Evolutionary conservation across 2,888 invertebrate species (phyloP), one percentile per base, ranked within the genome.

Genomic region (Latrodectus hesperus): DNA sequence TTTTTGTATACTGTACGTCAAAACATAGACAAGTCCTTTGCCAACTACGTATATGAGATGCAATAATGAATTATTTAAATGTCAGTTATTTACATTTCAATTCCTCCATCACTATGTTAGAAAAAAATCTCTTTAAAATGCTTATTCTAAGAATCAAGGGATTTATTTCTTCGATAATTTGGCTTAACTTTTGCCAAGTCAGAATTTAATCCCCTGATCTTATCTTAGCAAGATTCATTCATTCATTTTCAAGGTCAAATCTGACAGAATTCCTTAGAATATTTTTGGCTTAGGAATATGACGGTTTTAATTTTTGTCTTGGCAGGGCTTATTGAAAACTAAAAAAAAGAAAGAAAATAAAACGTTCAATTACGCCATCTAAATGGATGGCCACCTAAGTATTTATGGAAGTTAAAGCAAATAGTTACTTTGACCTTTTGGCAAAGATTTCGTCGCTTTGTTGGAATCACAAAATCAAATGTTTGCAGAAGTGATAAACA

Each of bases 181-280:
- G 60, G 60, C 60, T 5, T 60, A 12, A 10, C 12, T 16, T 60
- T 60, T 38, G 38, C 38, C 38, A 38, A 38, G 38, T 6, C 38
- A 38, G 38, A 38, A 38, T 38, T 38, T 38, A 6, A 38, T 4
- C 38, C 6, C 38, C 38, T 1, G 38, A 6, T 38, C 38, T 60
- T 16, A 16, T 81, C n/a, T 73, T 81, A 73, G 81, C 81, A 81
- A 38, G 49, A 10, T 51, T 68, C 81, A 67, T 64, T 81, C 52
- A 81, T 73, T 81, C 73, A 74, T 67, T 74, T 81, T 67, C 81
- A 81, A 81, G 81, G 81, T 81, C 81, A 81, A 53, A 73, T 22
- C 72, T 81, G 81, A 81, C 81, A 73, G 53, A 12, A 14, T 49
- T 9, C 73, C 22, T 17, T 51, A 65, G 64, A 64, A 73, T n/a